These are phyloP conservation scores for Sminthurides bifidus DNA, from an alignment of 1,140 invertebrate genomes.

Conservation along the genomic window DNA sequence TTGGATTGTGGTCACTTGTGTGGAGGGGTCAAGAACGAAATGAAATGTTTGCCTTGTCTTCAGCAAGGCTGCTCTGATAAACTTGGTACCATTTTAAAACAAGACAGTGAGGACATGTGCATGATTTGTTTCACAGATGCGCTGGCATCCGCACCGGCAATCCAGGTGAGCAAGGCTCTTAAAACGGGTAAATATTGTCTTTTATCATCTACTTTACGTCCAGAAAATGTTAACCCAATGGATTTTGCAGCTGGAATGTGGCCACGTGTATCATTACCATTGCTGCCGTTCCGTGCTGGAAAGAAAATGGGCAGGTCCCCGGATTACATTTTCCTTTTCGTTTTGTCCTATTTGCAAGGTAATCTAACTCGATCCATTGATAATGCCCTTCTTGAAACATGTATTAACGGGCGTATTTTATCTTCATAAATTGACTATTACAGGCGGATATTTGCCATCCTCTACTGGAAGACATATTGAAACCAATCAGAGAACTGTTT, in stretches of 20 bases:
- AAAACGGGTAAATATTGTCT: too few species aligned
- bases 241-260: conserved; percentile 62
- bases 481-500: conserved; percentile 65
- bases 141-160: conserved; percentile 83
- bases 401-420: background rate
- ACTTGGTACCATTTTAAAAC: conserved; percentile 48
- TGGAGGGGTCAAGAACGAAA: conserved; percentile 74
- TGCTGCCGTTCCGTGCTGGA: conserved; percentile 77
- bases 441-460: conserved; percentile 70
- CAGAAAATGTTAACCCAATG: conserved; percentile 6
- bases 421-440: background rate
- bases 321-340: conserved; percentile 93
- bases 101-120: conserved; percentile 98
- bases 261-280: conserved; percentile 90
- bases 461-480: conserved; percentile 60
- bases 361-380: too few species aligned
- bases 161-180: conserved; percentile 54
- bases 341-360: conserved; percentile 95
- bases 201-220: conserved; percentile 4
- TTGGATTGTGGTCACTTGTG: conserved; percentile 83
- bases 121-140: conserved; percentile 99
- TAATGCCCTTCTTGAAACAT: too few species aligned
- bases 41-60: conserved; percentile 74
- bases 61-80: conserved; percentile 45
- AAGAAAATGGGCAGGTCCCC: conserved; percentile 82